These are phyloP conservation scores for Palythoa heliodiscus DNA, from an alignment of 92 coral and sea anemone genomes.

Conservation along the genomic window DNA sequence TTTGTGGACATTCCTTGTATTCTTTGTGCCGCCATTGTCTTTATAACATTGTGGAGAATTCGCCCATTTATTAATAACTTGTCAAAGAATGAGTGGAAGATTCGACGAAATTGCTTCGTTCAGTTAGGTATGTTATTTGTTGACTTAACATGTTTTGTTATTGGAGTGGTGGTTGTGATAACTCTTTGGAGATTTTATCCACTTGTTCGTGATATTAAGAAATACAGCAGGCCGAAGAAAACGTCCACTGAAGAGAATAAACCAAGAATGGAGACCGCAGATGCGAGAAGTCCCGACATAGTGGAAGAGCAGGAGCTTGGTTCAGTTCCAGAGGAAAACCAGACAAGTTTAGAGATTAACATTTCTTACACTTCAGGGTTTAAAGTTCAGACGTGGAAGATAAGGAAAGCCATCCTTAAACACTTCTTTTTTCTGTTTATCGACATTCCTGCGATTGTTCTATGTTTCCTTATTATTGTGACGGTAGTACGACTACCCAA, in stretches of 20 bases:
- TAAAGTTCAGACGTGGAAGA: slow-evolving; percentile 76
- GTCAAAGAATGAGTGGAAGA: slow-evolving; percentile 76
- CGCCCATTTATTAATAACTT: slow-evolving; percentile 85
- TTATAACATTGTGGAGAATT: slow-evolving; percentile 86
- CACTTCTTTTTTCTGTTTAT: slow-evolving; percentile 77
- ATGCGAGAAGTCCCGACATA: background rate
- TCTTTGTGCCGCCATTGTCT: slow-evolving; percentile 75
- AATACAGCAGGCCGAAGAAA: slow-evolving; percentile 68
- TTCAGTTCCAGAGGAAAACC: background rate
- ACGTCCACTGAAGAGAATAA: background rate
- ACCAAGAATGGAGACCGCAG: slow-evolving; percentile 25
- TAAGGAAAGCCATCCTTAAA: slow-evolving; percentile 83
- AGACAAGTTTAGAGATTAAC: background rate
- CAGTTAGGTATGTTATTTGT: slow-evolving; percentile 77
- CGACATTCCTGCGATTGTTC: slow-evolving; percentile 88
- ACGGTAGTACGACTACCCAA: slow-evolving; percentile 87
- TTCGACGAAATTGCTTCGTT: slow-evolving; percentile 68
- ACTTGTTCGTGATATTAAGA: slow-evolving; percentile 69
- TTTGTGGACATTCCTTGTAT: slow-evolving; percentile 96
- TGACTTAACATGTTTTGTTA: slow-evolving; percentile 77
- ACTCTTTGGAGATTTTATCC: slow-evolving; percentile 96
- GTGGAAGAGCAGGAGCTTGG: slow-evolving; percentile 10
- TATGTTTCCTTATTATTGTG: slow-evolving; percentile 68
- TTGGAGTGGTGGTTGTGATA: slow-evolving; percentile 61
- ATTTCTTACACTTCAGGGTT: background rate